A percentile compares a stretch with the other conserved stretches of the same genome.
Evolutionary conservation across 2,888 invertebrate genomes (phyloP).

Genomic region (Drosophila demipolita): DNA sequence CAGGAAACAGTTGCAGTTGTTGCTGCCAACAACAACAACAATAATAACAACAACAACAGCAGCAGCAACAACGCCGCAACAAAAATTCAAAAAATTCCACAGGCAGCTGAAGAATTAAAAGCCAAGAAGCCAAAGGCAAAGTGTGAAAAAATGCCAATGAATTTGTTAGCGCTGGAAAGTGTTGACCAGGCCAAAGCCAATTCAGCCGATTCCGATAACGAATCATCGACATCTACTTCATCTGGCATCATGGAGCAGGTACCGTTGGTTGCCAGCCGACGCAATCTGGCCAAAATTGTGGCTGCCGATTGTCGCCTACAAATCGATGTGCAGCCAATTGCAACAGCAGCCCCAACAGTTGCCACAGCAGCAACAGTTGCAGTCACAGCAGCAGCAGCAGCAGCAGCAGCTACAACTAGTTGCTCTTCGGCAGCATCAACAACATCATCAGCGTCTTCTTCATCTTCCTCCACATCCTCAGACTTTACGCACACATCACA

Average conservation of each 20-base stretch:
- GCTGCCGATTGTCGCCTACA: conserved; percentile 76
- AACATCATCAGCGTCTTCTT: conserved; percentile 43
- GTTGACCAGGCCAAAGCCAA: conserved; percentile 39
- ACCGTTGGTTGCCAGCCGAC: conserved; percentile 72
- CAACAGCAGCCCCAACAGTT: conserved; percentile 23
- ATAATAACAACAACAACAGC: conserved; percentile 27
- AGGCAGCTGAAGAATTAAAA: conserved; percentile 77
- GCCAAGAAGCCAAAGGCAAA: conserved; percentile 68
- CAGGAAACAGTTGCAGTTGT: conserved; percentile 80
- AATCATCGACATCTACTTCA: conserved; percentile 41
- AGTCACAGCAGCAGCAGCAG: conserved; percentile 38
- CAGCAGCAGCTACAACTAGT: conserved; percentile 21
- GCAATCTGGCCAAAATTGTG: conserved; percentile 76
- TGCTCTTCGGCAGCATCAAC: conserved; percentile 34
- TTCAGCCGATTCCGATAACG: conserved; percentile 57
- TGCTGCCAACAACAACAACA: conserved; percentile 45
- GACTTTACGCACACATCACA: conserved; percentile 76
- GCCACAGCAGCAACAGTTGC: conserved; percentile 37
- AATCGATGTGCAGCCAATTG: conserved; percentile 65
- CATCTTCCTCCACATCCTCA: conserved; percentile 67
- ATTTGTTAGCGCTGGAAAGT: conserved; percentile 72
- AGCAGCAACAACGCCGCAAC: conserved; percentile 39
- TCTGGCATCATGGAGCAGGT: conserved; percentile 61
- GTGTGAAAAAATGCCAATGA: conserved; percentile 79
- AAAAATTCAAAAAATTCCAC: conserved; percentile 80